Evolutionary conservation across 1,140 invertebrate species (phyloP).

Genomic region (Drosophila sechellia): DNA sequence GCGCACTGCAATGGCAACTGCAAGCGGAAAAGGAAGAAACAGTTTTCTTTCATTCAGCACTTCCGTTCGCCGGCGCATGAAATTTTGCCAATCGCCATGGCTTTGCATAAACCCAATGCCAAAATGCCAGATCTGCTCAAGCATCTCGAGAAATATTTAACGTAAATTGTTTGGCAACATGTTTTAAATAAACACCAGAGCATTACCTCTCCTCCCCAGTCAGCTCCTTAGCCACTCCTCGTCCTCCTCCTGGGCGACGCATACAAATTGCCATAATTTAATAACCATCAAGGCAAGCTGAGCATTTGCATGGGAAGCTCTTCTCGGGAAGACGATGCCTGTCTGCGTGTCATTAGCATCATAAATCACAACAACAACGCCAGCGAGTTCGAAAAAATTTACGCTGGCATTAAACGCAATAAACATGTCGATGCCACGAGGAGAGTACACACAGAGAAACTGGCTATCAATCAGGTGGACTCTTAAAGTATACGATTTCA

Average conservation of each 20-base stretch:
- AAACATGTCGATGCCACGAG: slow-evolving; percentile 67
- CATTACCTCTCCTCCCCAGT: not conserved
- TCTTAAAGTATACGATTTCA: too few species aligned
- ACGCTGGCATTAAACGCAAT: slow-evolving; percentile 79
- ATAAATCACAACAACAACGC: slow-evolving; percentile 77
- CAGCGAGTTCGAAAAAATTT: slow-evolving; percentile 55
- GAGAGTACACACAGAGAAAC: not conserved
- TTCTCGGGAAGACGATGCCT: slow-evolving; percentile 29
- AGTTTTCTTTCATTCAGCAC: slow-evolving; percentile 75
- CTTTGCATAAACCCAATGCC: slow-evolving; percentile 39
- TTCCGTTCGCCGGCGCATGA: slow-evolving; percentile 63
- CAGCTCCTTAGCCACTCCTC: not conserved
- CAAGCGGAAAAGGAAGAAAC: slow-evolving; percentile 79
- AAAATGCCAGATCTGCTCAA: slow-evolving; percentile 27
- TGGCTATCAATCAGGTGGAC: too few species aligned
- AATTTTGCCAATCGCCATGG: slow-evolving; percentile 65
- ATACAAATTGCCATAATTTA: slow-evolving; percentile 83
- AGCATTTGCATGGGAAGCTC: slow-evolving; percentile 31
- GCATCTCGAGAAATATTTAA: slow-evolving; percentile 59
- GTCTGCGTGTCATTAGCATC: slow-evolving; percentile 80
- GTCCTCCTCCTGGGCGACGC: slow-evolving; percentile 40
- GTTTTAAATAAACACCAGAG: slow-evolving; percentile 77
- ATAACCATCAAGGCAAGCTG: slow-evolving; percentile 76
- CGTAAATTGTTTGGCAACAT: slow-evolving; percentile 77
- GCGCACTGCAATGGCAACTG: slow-evolving; percentile 40